Evolutionary conservation across 2,797 vertebrate genomes (phyloP), one percentile per base, ranked within the genome.

Genomic region (Knipowitschia caucasica): DNA sequence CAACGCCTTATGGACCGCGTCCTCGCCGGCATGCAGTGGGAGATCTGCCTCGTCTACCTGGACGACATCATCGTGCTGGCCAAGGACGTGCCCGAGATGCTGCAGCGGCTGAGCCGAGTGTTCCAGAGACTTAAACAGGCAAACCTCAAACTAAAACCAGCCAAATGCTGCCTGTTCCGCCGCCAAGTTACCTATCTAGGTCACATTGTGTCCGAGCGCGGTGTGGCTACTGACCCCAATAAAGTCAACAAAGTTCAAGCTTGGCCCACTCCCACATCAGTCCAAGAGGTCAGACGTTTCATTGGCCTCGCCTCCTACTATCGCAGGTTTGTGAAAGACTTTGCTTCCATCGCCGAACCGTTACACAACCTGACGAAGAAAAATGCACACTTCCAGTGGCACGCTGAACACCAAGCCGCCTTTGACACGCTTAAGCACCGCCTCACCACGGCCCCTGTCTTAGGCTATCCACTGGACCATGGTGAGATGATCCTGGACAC

Each of bases 151-250:
- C 3, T 75, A 0, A 68, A 65, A 15, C 56, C 59, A 0, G 3
- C 21, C 0, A 67, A 68, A 2, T 65, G 57, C 9, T 49, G 14
- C 15, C 53, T 70, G 0, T 66, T 68, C 5, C 4, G 0, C 2
- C n/a, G n/a, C n/a, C n/a, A n/a, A n/a, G n/a, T n/a, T n/a, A 26
- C 30, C 3, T 71, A 68, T 6, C 17, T 61, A 3, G 56, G 31
- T 0, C 60, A 55, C 25, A 18, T 54, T 4, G 33, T 34, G 14
- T 34, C 59, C 40, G 51, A 30, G 3, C 8, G n/a, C n/a, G 8
- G 33, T 2, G 14, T 34, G 14, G 33, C 33, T 6, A 34, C 33
- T 2, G 12, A n/a, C n/a, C 33, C 33, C n/a, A 10, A 5, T 2
- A 20, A 40, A 5, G 38, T 40, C n/a, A 9, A 7, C 8, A 2